Evolutionary conservation across 2,113 vertebrate genomes (phyloP), one percentile per base, ranked within the genome.

Genomic region (Halichoeres trimaculatus): DNA sequence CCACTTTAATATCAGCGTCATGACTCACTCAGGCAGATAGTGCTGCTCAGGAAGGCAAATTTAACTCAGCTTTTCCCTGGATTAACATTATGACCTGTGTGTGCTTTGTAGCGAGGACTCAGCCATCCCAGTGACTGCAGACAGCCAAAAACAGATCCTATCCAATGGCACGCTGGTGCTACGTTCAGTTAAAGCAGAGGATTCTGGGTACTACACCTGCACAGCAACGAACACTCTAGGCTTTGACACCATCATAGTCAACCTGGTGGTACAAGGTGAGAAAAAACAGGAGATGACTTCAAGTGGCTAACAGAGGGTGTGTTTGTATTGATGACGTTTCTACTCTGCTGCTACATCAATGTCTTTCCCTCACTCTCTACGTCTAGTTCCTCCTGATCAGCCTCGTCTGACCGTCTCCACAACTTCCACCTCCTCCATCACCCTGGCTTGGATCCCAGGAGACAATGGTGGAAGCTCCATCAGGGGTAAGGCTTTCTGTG

Each of bases 141-240:
- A 99, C 0, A 96, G 95, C 2, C 98, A 98, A 53, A 92, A 96
- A 41, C 94, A 96, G 81, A 96, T 99, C 90, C 93, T 97, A 62
- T 83, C 96, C 55, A 98, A 99, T 0, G 98, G 98, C 69, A 99
- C 97, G 0, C 89, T 99, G 91, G 95, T 96, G 85, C 92, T 99
- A 43, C 97, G 97, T 2, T 96, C 95, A 0, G 98, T 99, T 84
- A 98, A 97, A 83, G 98, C 98, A 0, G 98, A 99, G 89, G 98
- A 99, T 92, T 99, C 97, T 0, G 98, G 98, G 58, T 99, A 99
- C 90, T 99, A 99, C 88, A 99, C 97, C 64, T 99, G 98, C 83
- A 99, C 97, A 0, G 98, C 98, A 75, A 99, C 98, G 54, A 99
- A 99, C 91, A 98, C 96, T 0, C 94, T 98, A 26, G 98, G 98